Percentiles rank a stretch among this genome's conserved stretches.
These are phyloP conservation scores for Rissa tridactyla DNA, from an alignment of 2,113 vertebrate species.

Conservation along the genomic window DNA sequence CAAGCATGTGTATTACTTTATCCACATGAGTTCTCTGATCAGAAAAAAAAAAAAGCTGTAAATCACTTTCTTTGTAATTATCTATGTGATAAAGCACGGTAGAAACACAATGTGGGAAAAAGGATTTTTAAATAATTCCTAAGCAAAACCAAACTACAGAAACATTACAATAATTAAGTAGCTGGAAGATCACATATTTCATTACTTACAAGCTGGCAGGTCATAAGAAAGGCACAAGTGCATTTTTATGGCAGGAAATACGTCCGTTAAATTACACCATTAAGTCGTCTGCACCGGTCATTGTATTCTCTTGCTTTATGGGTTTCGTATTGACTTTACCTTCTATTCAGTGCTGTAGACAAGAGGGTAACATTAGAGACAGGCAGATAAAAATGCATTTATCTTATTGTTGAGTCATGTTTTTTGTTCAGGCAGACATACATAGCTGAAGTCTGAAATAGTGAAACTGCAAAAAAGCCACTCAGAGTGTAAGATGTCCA, in stretches of 20 bases:
- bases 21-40: background rate
- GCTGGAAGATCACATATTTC: background rate
- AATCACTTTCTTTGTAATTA: background rate
- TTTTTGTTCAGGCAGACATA: background rate
- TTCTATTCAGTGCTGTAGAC: background rate
- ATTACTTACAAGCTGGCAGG: background rate
- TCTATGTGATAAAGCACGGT: background rate
- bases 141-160: background rate
- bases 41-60: background rate
- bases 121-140: background rate
- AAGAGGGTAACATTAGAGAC: background rate
- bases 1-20: background rate
- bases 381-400: background rate
- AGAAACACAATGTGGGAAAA: background rate
- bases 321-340: background rate
- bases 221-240: background rate
- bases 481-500: background rate
- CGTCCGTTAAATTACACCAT: background rate
- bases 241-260: conserved; percentile 15
- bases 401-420: background rate
- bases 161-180: background rate
- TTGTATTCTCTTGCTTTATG: background rate
- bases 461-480: background rate
- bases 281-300: background rate
- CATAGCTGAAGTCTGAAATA: background rate